Evolutionary conservation across 1,140 invertebrate genomes (phyloP), one percentile per base, ranked within the genome.

Genomic region (Hypsibius dujardini): DNA sequence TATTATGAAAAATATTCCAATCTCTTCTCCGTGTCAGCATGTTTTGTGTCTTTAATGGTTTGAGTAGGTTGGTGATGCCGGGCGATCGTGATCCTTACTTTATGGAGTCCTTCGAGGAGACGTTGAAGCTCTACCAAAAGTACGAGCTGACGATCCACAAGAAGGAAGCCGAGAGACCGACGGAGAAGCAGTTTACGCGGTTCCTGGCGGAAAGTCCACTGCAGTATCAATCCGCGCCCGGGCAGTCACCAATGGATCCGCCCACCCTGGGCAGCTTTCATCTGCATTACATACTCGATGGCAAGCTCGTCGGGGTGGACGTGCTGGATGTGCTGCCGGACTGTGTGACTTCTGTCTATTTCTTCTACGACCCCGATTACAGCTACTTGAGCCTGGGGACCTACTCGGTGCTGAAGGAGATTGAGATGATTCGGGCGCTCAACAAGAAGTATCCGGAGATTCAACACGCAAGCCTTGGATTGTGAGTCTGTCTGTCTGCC

Each of bases 331-430:
- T 99, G 76, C 83, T 99, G 73, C 92, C 94, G 0, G 81, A 83
- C 70, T 95, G 91, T 79, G 80, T 98, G 7, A 98, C 95, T 14
- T 96, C 95, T 15, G 95, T 98, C 0, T 99, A 99, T 79, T 92
- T 98, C 77, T 98, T 90, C 80, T 99, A 98, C 79, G 92, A 98
- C 82, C 93, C 95, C 0, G 87, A 88, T 70, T 97, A 89, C 77
- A 85, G 84, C 75, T 86, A 89, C 76, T 81, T 98, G 2, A 89
- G 88, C 12, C 81, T 98, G 28, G 95, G 95, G 72, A 95, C 90
- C 1, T 95, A 93, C 78, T 90, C 90, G 72, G 90, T 79, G 59
- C 74, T 81, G 14, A 75, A 76, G 77, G 79, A 76, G 50, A 56
- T 56, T 7, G 50, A 7, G 50, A 56, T 56, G 50, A n/a, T 56